Evolutionary conservation across 2,888 invertebrate genomes (phyloP), one percentile per base, ranked within the genome.

Genomic region (Argyra leucocephala): DNA sequence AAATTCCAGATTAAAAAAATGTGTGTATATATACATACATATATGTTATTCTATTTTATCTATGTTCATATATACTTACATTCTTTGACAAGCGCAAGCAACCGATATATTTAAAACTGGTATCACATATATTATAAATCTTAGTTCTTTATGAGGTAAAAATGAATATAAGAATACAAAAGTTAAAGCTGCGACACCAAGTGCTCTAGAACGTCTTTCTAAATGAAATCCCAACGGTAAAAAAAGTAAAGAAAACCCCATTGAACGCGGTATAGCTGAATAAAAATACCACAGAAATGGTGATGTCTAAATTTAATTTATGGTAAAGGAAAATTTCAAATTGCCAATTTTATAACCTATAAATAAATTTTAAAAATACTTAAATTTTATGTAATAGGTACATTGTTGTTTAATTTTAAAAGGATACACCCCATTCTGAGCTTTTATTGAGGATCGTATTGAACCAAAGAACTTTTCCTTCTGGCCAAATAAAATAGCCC

Each of bases 231-330:
- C 93, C 24, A 91, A 73, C 1, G 93, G 94, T 64, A 94, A 83
- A 62, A 98, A 82, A 10, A 91, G 74, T 24, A 92, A 76, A 24
- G 94, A 93, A 1, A 88, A 84, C 0, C 90, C 91, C 76, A 99
- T 84, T 0, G 94, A 93, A 65, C 98, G 85, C 0, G 99, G 98
- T 58, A 99, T 82, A 0, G 96, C 99, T 0, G 97, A 97, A 78
- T 96, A 96, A 78, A 97, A 96, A 80, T 99, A 99, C 99, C 99
- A 99, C 2, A 93, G 79, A 79, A 96, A 96, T 66, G 98, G 98
- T 6, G 89, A 90, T 61, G 92, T 93, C 93, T 94, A 48, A 12
- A n/a, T 15, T n/a, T 12, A 48, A n/a, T 5, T 10, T 31, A 18
- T 18, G 18, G n/a, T 48, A 2, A 48, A 48, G 15, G 48, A 48